These are phyloP conservation scores for Benthosema pterotum DNA, from an alignment of 2,797 vertebrate species.

Conservation along the genomic window DNA sequence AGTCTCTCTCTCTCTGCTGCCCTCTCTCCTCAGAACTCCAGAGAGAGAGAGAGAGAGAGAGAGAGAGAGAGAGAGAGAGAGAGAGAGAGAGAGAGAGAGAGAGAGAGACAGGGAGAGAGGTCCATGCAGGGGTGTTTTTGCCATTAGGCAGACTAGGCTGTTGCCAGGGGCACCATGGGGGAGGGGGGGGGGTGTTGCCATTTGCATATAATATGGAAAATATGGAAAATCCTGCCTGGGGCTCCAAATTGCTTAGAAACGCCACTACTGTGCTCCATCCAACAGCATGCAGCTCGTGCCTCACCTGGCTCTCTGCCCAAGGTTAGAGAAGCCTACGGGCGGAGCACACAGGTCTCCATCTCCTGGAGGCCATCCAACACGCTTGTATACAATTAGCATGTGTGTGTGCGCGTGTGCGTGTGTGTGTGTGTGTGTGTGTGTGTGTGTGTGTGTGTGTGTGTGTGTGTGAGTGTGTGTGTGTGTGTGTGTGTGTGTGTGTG, in stretches of 20 bases:
- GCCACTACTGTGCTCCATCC: too few relatives aligned
- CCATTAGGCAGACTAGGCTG: too few relatives aligned
- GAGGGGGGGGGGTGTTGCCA: too few relatives aligned
- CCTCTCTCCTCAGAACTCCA: too few relatives aligned
- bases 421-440: not conserved
- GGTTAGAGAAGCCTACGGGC: conserved; percentile 22
- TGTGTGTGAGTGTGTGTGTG: conserved; percentile 15
- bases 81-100: conserved; percentile 4
- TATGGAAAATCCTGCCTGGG: too few relatives aligned
- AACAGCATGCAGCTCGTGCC: not conserved
- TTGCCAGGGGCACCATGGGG: too few relatives aligned
- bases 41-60: too few relatives aligned
- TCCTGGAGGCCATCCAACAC: not conserved
- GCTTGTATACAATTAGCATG: not conserved
- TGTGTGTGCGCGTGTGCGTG: not conserved
- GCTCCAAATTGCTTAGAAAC: too few relatives aligned
- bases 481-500: conserved; percentile 19
- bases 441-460: conserved; percentile 10
- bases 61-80: not conserved
- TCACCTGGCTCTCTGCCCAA: conserved; percentile 18
- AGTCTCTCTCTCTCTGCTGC: too few relatives aligned
- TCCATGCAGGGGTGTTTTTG: too few relatives aligned
- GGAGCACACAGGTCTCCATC: conserved; percentile 31
- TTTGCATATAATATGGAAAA: too few relatives aligned
- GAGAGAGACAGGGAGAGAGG: not conserved